These are phyloP conservation scores for Mareca penelope DNA, from an alignment of 2,797 vertebrate genomes.

Conservation along the genomic window DNA sequence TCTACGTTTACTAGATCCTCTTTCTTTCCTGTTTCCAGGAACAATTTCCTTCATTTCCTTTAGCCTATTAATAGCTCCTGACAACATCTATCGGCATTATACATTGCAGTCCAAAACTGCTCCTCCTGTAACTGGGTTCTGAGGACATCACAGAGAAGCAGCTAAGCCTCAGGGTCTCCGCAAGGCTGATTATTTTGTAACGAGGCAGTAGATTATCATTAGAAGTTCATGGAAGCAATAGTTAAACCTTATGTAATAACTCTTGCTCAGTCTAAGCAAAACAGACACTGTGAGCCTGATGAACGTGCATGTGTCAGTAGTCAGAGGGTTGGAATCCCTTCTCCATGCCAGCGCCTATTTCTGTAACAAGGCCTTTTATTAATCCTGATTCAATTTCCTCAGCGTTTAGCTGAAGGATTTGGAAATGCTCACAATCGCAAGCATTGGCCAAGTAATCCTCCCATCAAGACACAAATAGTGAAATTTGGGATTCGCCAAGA, in stretches of 20 bases:
- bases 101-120: background rate
- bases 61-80: background rate
- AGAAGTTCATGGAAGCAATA: background rate
- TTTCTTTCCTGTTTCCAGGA: background rate
- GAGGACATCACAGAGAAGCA: background rate
- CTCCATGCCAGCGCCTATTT: constrained; percentile 36
- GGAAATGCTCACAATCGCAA: background rate
- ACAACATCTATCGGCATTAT: background rate
- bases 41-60: background rate
- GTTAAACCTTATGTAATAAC: background rate
- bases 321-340: constrained; percentile 6
- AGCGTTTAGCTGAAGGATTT: background rate
- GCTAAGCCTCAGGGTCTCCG: background rate
- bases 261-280: background rate
- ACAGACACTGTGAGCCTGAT: background rate
- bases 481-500: background rate
- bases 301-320: background rate
- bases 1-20: background rate
- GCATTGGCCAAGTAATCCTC: background rate
- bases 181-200: background rate
- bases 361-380: constrained; percentile 21
- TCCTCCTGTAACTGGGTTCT: background rate
- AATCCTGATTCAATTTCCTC: constrained; percentile 8
- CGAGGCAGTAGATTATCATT: background rate
- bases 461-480: background rate